Evolutionary conservation across 1,140 invertebrate species (phyloP).

Genomic region (Papilio dardanus): DNA sequence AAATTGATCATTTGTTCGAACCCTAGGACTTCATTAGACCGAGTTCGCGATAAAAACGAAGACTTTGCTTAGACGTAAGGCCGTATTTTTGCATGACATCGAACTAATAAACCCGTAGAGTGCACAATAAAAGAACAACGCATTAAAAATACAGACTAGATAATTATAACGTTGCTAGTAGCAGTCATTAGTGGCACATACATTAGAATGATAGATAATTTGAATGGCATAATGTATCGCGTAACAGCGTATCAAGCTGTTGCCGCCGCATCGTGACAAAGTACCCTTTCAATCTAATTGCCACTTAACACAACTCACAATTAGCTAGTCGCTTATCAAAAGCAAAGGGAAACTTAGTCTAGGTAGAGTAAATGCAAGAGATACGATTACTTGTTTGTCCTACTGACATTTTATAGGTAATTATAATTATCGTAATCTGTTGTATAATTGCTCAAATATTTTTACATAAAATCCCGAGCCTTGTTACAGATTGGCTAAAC

Average conservation of each 20-base stretch:
- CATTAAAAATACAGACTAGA: slow-evolving; percentile 14
- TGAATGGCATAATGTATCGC: slow-evolving; percentile 49
- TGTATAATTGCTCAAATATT: not conserved
- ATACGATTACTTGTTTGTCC: not conserved
- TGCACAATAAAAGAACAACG: no score
- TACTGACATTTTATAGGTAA: not conserved
- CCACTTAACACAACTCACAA: slow-evolving; percentile 16
- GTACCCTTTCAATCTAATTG: slow-evolving; percentile 51
- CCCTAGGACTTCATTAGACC: no score
- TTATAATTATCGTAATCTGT: not conserved
- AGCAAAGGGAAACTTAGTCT: not conserved
- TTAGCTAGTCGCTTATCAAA: not conserved
- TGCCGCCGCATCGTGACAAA: slow-evolving; percentile 43
- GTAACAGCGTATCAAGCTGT: slow-evolving; percentile 44
- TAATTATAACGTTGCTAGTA: slow-evolving; percentile 35
- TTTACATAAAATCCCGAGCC: no score
- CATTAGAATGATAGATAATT: slow-evolving; percentile 53
- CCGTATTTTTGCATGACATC: no score
- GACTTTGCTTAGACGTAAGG: no score
- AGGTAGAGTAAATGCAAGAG: not conserved
- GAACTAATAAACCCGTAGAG: no score
- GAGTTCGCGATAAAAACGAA: no score
- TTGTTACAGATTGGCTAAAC: no score
- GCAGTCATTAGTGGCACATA: slow-evolving; percentile 46
- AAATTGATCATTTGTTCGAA: no score